Evolutionary conservation across 2,888 invertebrate species (phyloP).

Genomic region (Agrotis puta): DNA sequence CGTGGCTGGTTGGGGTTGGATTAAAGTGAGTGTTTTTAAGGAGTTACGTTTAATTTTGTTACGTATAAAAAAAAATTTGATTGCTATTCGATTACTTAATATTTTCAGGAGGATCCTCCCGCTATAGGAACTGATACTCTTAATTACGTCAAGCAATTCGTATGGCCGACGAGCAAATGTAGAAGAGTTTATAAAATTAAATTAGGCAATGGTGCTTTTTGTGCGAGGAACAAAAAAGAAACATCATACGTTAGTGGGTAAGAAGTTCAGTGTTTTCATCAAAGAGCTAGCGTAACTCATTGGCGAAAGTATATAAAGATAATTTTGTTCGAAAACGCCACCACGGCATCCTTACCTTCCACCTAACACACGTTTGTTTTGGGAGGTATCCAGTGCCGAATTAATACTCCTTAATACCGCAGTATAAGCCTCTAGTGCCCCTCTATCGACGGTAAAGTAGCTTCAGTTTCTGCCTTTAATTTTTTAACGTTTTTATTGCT

Average conservation of each 20-base stretch:
- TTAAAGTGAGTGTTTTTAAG: slow-evolving; percentile 21
- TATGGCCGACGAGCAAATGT: slow-evolving; percentile 39
- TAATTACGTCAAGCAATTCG: slow-evolving; percentile 36
- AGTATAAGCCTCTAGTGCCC: too few relatives aligned
- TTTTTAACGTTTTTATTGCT: too few relatives aligned
- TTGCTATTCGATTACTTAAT: not conserved
- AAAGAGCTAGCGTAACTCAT: not conserved
- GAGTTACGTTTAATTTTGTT: not conserved
- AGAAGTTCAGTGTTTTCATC: not conserved
- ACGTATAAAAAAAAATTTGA: too few relatives aligned
- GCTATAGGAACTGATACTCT: not conserved
- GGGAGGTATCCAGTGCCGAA: too few relatives aligned
- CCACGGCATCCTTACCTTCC: too few relatives aligned
- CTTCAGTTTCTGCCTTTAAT: too few relatives aligned
- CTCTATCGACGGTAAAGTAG: too few relatives aligned
- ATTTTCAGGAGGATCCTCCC: not conserved
- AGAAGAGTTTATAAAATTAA: accelerated
- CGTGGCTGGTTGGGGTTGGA: slow-evolving; percentile 31
- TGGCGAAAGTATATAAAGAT: not conserved
- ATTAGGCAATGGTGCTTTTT: not conserved
- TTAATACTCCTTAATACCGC: too few relatives aligned
- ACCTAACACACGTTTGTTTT: too few relatives aligned
- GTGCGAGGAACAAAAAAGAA: not conserved
- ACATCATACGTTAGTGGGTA: not conserved
- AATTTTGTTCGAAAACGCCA: too few relatives aligned